Evolutionary conservation across 1,140 invertebrate species (phyloP), one percentile per base, ranked within the genome.

Genomic region (Conopomorpha cramerella): DNA sequence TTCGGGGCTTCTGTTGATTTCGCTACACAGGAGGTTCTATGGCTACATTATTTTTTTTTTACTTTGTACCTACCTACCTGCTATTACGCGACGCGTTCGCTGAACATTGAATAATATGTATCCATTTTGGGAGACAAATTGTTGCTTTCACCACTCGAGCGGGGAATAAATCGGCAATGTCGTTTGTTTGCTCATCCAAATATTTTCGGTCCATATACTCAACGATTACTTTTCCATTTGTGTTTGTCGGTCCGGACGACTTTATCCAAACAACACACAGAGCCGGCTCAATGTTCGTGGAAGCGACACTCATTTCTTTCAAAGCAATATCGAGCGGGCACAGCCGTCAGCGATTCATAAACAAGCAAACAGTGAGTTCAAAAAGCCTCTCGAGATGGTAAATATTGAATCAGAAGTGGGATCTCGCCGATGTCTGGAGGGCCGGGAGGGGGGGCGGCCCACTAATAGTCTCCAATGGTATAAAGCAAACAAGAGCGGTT

Each of bases 361-460:
- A 67, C 61, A 66, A 55, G 59, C 63, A 74, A 71, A 74, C 66
- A 73, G 62, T 51, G 55, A 67, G 63, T 70, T 71, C 66, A 71
- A 74, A 74, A 74, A 71, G 70, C 65, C 67, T 66, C 65, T 70
- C 63, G 61, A 72, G 57, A 53, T 63, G 53, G 70, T 74, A 74
- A 74, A 74, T 74, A 74, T 74, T 74, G 70, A 70, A 71, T 57
- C 63, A 74, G 67, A 68, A 70, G 65, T 63, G 67, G 65, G 61
- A 66, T 71, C 53, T 29, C 28, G 58, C 58, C 67, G 62, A 64
- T 54, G 59, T 59, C 63, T 55, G 56, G n/a, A 46, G 49, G 43
- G 46, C 46, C 33, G 45, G 39, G 36, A 30, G 37, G 25, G 41
- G 28, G 11, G 45, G 23, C 14, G 30, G 36, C n/a, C 46, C 42